These are phyloP conservation scores for Epirrhoe alternata DNA, from an alignment of 2,888 invertebrate species.

Conservation along the genomic window DNA sequence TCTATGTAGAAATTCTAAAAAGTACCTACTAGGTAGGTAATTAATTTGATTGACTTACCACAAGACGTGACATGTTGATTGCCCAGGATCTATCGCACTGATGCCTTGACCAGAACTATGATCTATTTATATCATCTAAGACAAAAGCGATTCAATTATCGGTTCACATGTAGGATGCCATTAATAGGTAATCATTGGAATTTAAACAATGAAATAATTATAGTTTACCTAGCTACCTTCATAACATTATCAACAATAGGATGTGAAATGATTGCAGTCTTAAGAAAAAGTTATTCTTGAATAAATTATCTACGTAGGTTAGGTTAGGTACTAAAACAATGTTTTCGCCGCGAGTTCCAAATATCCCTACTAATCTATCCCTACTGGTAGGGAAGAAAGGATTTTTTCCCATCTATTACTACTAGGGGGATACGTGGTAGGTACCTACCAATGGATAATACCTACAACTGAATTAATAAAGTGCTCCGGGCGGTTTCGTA, in stretches of 20 bases:
- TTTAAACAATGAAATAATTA: constrained; percentile 33
- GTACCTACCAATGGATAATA: too few species aligned
- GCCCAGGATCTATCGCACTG: constrained; percentile 22
- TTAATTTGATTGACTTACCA: constrained; percentile 32
- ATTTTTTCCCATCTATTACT: too few species aligned
- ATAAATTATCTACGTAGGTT: not conserved
- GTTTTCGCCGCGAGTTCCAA: too few species aligned
- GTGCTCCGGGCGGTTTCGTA: too few species aligned
- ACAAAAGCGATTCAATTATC: constrained; percentile 25
- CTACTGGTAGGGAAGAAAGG: too few species aligned
- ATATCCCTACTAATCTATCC: too few species aligned
- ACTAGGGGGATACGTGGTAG: too few species aligned
- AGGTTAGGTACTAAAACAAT: too few species aligned
- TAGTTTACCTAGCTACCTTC: not conserved
- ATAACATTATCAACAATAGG: constrained; percentile 36
- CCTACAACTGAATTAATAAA: too few species aligned
- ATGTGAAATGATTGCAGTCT: constrained; percentile 23
- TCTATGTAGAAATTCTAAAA: not conserved
- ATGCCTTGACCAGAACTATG: not conserved
- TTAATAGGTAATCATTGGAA: constrained; percentile 21
- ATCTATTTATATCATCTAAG: constrained; percentile 32
- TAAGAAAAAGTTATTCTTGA: constrained; percentile 15
- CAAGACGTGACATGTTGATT: constrained; percentile 37
- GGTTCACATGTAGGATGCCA: constrained; percentile 24
- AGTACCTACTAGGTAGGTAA: constrained; percentile 1